These are phyloP conservation scores for Amaurobius ferox DNA, from an alignment of 2,888 invertebrate species.

Conservation along the genomic window DNA sequence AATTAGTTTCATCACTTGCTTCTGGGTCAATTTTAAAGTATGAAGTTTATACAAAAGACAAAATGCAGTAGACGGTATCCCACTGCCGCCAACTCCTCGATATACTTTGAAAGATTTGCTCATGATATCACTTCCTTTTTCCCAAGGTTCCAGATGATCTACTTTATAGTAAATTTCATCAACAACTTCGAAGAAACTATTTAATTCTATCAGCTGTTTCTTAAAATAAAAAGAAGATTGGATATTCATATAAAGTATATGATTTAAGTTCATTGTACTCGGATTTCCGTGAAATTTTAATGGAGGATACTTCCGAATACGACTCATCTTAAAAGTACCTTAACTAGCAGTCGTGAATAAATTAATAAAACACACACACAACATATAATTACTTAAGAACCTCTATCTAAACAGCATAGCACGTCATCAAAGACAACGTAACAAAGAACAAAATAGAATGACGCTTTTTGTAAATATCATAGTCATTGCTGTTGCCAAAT, in stretches of 20 bases:
- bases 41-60: slow-evolving; percentile 97
- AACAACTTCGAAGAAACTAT: slow-evolving; percentile 98
- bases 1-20: slow-evolving; percentile 95
- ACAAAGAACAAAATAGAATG: too few relatives aligned
- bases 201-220: slow-evolving; percentile 96
- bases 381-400: too few relatives aligned
- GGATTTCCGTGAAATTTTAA: slow-evolving; percentile 1
- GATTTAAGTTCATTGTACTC: slow-evolving; percentile 93
- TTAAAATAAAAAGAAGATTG: slow-evolving; percentile 97
- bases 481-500: too few relatives aligned
- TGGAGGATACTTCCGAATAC: not conserved
- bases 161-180: slow-evolving; percentile 99
- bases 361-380: too few relatives aligned
- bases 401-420: too few relatives aligned
- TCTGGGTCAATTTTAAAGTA: slow-evolving; percentile 94
- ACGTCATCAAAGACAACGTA: too few relatives aligned
- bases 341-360: too few relatives aligned
- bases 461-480: too few relatives aligned
- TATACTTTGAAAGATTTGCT: slow-evolving; percentile 77
- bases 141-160: slow-evolving; percentile 90
- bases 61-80: slow-evolving; percentile 99
- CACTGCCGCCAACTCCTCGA: slow-evolving; percentile 96
- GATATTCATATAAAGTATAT: slow-evolving; percentile 97
- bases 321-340: not conserved
- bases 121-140: slow-evolving; percentile 83